phyloP scores from a whole-genome alignment of 2,797 vertebrate species.

The Malurus leucopterus region DNA sequence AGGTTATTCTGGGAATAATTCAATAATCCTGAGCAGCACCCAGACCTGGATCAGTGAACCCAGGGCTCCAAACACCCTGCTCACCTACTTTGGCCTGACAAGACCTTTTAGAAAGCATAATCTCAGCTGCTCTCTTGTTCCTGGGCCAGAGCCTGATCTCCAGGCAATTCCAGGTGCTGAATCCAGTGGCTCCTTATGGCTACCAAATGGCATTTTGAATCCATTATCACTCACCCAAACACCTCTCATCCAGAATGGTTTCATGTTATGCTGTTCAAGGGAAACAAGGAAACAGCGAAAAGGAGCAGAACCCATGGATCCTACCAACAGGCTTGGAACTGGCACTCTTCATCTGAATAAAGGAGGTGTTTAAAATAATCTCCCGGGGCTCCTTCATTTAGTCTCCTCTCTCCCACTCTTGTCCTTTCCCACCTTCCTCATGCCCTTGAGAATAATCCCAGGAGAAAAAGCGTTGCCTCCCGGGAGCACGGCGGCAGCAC shows the following conservation, averaged over 20 bases:
- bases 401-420: not conserved
- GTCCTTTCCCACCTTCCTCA: not conserved
- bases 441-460: not conserved
- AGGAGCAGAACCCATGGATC: not conserved
- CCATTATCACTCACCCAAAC: not conserved
- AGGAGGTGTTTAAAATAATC: not conserved
- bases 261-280: not conserved
- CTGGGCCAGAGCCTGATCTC: not conserved
- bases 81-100: fast-evolving
- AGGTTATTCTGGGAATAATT: not conserved
- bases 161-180: not conserved
- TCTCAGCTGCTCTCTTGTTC: not conserved
- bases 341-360: not conserved
- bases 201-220: not conserved
- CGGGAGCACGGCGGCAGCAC: fast-evolving
- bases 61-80: not conserved
- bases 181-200: not conserved
- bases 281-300: not conserved
- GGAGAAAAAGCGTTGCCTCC: not conserved
- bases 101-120: not conserved
- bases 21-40: not conserved
- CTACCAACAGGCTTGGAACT: not conserved
- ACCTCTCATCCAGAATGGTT: not conserved
- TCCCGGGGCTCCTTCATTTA: not conserved
- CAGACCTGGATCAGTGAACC: not conserved